phyloP scores from a whole-genome alignment of 2,113 vertebrate genomes.

The Upupa epops region DNA sequence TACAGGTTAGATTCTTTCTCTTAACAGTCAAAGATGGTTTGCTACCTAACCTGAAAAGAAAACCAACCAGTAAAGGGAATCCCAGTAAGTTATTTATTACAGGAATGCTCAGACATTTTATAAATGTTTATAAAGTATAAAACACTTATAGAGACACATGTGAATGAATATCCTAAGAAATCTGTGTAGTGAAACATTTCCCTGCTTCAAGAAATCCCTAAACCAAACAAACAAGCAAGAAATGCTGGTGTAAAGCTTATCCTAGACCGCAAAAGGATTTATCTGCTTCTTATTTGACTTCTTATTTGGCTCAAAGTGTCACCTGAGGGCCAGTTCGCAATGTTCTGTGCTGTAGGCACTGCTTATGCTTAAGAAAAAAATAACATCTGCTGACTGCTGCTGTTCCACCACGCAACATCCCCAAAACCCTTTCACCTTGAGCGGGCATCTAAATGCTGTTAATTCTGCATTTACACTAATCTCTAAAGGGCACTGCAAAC shows the following conservation, averaged over 20 bases:
- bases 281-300: background rate
- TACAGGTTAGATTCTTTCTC: background rate
- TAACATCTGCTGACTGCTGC: background rate
- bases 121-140: no score
- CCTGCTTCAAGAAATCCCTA: rapidly evolving
- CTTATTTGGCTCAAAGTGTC: background rate
- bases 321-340: background rate
- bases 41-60: background rate
- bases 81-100: background rate
- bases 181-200: background rate
- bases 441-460: background rate
- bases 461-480: background rate
- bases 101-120: no score
- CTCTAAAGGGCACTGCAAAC: background rate
- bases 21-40: background rate
- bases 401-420: background rate
- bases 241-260: background rate
- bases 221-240: background rate
- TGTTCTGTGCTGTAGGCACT: background rate
- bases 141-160: background rate
- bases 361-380: background rate
- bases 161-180: background rate
- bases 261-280: background rate
- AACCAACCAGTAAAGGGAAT: no score
- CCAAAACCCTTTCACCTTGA: background rate